Evolutionary conservation across 2,888 invertebrate genomes (phyloP), one percentile per base, ranked within the genome.

Genomic region (Agrilus biguttatus): DNA sequence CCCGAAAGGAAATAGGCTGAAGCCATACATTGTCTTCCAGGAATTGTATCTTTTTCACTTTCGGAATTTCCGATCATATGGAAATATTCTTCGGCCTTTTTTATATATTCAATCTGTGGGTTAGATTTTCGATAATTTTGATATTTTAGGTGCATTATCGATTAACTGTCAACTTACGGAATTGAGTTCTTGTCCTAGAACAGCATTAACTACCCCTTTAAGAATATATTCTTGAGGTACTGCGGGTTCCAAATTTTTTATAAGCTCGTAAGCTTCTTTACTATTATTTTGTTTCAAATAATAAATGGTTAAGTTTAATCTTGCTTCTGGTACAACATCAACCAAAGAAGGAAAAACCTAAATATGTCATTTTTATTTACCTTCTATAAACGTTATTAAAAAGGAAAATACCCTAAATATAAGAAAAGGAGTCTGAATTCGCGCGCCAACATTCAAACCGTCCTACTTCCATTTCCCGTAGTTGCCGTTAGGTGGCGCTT

Each of bases 11-110:
- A 98, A 68, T 91, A 92, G 4, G 90, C 90, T 0, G 96, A 92
- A 0, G 97, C 92, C 96, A 98, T 97, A 62, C 96, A 93, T 66
- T 98, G 95, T 23, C 98, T 74, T 1, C 98, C 91, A 0, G 87
- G 87, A 57, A 98, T 96, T 0, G 97, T 98, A 64, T 98, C 97
- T 62, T 95, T 93, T 68, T 98, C 97, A 17, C 92, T 89, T 2
- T 89, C 83, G 0, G 95, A 96, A 50, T 92, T 91, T 43, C 97
- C 97, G 3, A 98, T 95, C 45, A 95, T 68, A 65, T 95, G 93
- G 61, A 95, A 91, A 64, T 90, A 96, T 63, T 95, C 92, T 61
- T 97, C 92, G 0, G 97, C 97, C 10, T 85, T 77, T 70, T 93
- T 93, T 53, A 96, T 74, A 59, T 93, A 87, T 52, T 98, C 96